Evolutionary conservation across 1,140 invertebrate species (phyloP).

Genomic region (Trichonephila clavipes): DNA sequence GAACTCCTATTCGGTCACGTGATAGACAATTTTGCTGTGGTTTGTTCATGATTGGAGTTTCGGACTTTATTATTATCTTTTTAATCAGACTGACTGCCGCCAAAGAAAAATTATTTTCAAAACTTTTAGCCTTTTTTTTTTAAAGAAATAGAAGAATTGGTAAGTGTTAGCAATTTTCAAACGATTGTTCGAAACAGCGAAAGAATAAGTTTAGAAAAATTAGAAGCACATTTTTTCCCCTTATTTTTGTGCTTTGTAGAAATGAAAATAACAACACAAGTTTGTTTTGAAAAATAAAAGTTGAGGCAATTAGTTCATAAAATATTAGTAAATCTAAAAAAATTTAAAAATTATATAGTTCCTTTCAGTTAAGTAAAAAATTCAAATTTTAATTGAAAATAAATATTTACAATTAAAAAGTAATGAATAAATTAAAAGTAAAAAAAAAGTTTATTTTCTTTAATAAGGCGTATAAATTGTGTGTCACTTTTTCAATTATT

Average conservation of each 20-base stretch:
- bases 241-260: background rate
- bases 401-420: no score
- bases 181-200: background rate
- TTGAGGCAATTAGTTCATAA: background rate
- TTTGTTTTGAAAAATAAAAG: background rate
- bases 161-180: background rate
- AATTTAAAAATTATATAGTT: no score
- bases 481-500: no score
- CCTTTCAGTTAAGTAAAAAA: no score
- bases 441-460: no score
- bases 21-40: conserved; percentile 15
- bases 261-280: background rate
- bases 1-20: conserved; percentile 10
- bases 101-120: background rate
- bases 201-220: background rate
- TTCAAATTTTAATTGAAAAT: no score
- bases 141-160: background rate
- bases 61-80: conserved; percentile 16
- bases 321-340: no score
- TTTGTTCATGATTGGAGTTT: conserved; percentile 46
- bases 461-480: no score
- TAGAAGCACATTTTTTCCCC: background rate
- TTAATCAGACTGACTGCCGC: conserved; percentile 12
- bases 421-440: no score
- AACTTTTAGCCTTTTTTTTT: background rate